phyloP scores from a whole-genome alignment of 1,140 invertebrate species.

The Gryon sp. region DNA sequence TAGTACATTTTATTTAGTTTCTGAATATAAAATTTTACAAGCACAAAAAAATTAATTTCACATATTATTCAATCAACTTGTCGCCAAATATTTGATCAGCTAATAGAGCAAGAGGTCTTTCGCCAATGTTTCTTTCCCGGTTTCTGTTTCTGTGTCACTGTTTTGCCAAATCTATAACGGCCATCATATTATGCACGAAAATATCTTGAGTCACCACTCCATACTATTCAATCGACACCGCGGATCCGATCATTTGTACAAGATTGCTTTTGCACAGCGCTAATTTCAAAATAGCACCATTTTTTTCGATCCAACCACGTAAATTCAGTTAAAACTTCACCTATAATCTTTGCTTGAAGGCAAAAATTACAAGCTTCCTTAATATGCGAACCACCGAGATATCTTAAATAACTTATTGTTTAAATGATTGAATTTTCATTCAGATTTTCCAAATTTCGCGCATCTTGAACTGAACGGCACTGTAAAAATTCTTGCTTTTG shows the following conservation, averaged over 20 bases:
- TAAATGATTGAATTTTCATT: neutral
- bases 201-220: neutral
- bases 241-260: neutral
- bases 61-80: too few relatives aligned
- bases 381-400: neutral
- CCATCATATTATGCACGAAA: neutral
- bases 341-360: neutral
- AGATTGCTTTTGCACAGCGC: neutral
- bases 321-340: neutral
- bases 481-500: neutral
- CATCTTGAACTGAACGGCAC: neutral
- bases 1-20: too few relatives aligned
- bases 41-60: too few relatives aligned
- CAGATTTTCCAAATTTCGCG: neutral
- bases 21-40: too few relatives aligned
- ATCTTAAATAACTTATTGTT: neutral
- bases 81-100: slow-evolving; percentile 1
- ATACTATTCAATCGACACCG: neutral
- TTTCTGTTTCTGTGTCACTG: neutral
- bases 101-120: neutral
- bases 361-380: slow-evolving; percentile 2
- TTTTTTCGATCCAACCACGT: neutral
- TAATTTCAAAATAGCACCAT: neutral
- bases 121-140: neutral
- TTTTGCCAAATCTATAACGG: neutral